Base-by-base conservation (phyloP, 1,140 invertebrate genomes). In the Stenopsyche tienmushanensis region DNA sequence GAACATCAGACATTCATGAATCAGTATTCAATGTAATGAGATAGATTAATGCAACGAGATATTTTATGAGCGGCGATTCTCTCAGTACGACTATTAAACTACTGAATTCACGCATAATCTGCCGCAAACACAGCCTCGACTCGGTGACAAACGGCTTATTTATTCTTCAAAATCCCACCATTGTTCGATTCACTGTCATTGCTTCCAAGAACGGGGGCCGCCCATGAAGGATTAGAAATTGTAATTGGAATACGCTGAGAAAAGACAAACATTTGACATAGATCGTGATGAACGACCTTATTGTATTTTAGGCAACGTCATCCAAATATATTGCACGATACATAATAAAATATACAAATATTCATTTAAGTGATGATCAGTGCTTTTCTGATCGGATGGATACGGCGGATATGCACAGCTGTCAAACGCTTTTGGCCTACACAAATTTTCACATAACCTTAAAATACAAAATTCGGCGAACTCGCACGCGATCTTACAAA, bases 151-250 rank as follows among this genome's bases (percentile, higher is more conserved):
- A 57, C 1, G 2, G 53, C 10, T n/a, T 20, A 57, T 57, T 54
- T 17, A 42, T 57, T 20, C 17, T 7, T 57, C 34, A 34, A 54
- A 57, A 21, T 57, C 53, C 18, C 53, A 41, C 53, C 29, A 57
- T 57, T 57, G 53, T 57, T 42, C 2, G 20, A 18, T 34, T 39
- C 53, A 57, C 53, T 57, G 53, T 57, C 53, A 57, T 57, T 57
- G 25, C 53, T 57, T 34, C 15, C 26, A 39, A 57, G 53, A 57
- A 25, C n/a, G 29, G 53, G 41, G 53, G 50, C 24, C 50, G 21
- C 47, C 21, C 1, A 53, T 24, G 23, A 23, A 13, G 23, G 20
- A 21, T 57, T 34, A 15, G n/a, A 41, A 57, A 57, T 57, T 41
- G 23, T 57, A 25, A 34, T 15, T 34, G 26, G 53, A 15, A 57